Evolutionary conservation across 2,888 invertebrate genomes (phyloP).

Genomic region (Rhimphoctona megacephalus): DNA sequence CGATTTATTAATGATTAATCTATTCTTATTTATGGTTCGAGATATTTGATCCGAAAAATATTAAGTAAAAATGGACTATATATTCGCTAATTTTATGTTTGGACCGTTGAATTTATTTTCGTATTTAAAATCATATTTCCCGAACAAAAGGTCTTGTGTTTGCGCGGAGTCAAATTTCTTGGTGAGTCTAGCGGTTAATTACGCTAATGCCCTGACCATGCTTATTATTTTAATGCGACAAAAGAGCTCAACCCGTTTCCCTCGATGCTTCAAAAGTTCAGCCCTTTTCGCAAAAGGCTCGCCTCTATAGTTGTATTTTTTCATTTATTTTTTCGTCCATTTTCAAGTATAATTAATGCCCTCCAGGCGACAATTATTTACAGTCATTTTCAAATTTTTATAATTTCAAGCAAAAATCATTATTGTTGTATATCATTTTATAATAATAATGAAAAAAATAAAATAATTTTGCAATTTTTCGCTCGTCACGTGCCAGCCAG

Average conservation of each 20-base stretch:
- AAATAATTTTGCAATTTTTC: constrained; percentile 13
- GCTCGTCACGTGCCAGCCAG: constrained; percentile 48
- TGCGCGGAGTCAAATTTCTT: constrained; percentile 39
- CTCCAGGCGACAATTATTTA: neutral
- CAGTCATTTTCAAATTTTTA: neutral
- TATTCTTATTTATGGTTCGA: neutral
- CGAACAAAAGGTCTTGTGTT: constrained; percentile 9
- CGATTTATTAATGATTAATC: neutral
- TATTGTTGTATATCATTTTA: neutral
- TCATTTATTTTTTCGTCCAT: neutral
- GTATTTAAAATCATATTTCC: constrained; percentile 8
- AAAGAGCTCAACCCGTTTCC: constrained; percentile 42
- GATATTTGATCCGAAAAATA: neutral
- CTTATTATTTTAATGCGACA: constrained; percentile 62
- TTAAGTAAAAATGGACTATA: neutral
- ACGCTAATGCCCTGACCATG: constrained; percentile 56
- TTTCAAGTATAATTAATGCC: neutral
- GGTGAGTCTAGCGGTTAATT: constrained; percentile 48
- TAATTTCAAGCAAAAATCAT: neutral
- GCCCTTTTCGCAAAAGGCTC: neutral
- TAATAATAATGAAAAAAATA: neutral
- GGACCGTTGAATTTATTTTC: constrained; percentile 2
- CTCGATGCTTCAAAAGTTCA: constrained; percentile 15
- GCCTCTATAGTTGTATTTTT: neutral
- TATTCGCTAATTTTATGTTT: neutral